Base-by-base conservation (phyloP, 1,140 invertebrate genomes). In the Cryptotermes secundus region DNA sequence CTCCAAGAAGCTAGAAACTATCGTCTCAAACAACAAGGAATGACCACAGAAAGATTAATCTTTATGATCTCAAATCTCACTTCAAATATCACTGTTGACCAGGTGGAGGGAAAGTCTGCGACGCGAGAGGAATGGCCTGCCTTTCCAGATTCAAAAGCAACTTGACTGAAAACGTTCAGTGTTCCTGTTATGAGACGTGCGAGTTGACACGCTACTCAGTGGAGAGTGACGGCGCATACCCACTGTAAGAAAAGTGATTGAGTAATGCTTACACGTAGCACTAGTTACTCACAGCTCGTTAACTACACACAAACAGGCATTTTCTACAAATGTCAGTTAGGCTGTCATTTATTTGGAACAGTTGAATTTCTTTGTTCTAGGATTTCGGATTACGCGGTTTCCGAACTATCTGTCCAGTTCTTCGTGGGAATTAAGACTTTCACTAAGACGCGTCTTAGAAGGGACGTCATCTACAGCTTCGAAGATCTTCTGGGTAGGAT, bases 391-490 rank as follows among this genome's bases (percentile, higher is more conserved):
- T 72, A 72, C 16, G 6, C 3, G 10, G 1, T 10, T 31, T 26
- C n/a, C n/a, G 0, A 16, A 7, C 7, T 31, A 6, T n/a, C 26
- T 10, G n/a, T 72, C 4, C 59, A 72, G 16, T 72, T 72, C 59
- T 72, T n/a, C n/a, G 59, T 72, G 26, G 59, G 59, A n/a, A 86
- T 88, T 72, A 86, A 87, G 35, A 85, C 86, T 80, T 88, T 87
- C 85, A 87, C 84, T 82, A 87, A 86, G 82, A 88, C 87, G 12
- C 87, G 92, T 72, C 91, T 91, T 86, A 89, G 89, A 31, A 88
- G 92, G 80, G 90, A 92, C 85, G 91, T 93, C 10, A 89, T 93
- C 0, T 93, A 92, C 87, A 90, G 91, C 85, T 91, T 92, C 85
- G 91, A 92, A 86, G 92, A 92, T 87, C 87, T 93, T 31, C 88